Evolutionary conservation across 2,113 vertebrate species (phyloP), one percentile per base, ranked within the genome.

Genomic region (Hymenochirus boettgeri): DNA sequence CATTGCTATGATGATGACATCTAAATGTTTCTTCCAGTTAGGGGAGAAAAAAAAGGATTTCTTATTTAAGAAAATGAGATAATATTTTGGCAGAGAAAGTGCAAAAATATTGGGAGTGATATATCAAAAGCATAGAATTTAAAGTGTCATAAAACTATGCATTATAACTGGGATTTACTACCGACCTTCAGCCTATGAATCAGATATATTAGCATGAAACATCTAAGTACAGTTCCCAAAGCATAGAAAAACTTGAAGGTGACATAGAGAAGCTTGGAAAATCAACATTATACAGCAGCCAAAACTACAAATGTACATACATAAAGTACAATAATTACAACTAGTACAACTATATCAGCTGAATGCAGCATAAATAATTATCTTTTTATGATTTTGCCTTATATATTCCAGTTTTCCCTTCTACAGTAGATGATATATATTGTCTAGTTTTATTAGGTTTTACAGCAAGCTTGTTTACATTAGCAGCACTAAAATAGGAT

Each of bases 41-140:
- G 39, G 22, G 3, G 13, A 18, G 6, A 15, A 24, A 42, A 42
- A 23, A 48, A 48, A 22, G 18, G 19, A 48, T 48, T 48, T 48
- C 29, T 27, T 50, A 48, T 33, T 51, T 61, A 61, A 61, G 61
- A 53, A 53, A 53, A 62, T 62, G 61, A 62, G 61, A 53, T 48
- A 24, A 62, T 25, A 50, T 62, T 62, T 62, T 62, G 61, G 47
- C 48, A 62, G 61, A 53, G 61, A 62, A 62, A 53, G 48, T 53
- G 35, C 8, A 53, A 55, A 62, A 53, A 26, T 39, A 42, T 47
- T 52, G 48, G 47, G 50, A 62, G 24, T 5, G 48, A 17, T 62
- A 39, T 53, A 62, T 53, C 61, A 62, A 35, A 18, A 2, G n/a
- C 18, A 48, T 33, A 19, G 61, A 23, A 62, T 50, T 37, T 62